Conservation (phyloP, 2,113 vertebrate species). For the Forbesichthys papilliferus region DNA sequence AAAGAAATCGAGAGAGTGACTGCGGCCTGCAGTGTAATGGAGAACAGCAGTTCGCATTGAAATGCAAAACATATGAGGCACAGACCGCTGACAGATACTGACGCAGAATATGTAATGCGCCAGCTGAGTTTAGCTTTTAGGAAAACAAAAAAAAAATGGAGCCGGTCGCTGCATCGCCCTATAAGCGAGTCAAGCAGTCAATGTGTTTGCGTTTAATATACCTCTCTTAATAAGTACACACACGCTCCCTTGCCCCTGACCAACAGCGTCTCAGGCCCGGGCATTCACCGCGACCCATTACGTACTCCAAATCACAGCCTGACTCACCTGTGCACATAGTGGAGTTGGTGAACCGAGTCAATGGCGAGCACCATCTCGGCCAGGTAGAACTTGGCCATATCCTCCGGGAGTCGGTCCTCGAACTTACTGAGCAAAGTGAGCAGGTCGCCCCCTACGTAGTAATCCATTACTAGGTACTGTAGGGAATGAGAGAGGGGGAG, state of each 20-base stretch:
- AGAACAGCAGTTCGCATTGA: not conserved
- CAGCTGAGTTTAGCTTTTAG: not conserved
- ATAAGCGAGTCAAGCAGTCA: not conserved
- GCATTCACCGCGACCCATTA: too few species aligned
- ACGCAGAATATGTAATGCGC: not conserved
- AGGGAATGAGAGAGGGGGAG: constrained; percentile 16
- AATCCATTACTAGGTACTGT: constrained; percentile 99
- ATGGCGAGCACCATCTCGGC: constrained; percentile 99
- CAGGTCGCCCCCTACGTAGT: constrained; percentile 97
- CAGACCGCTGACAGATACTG: not conserved
- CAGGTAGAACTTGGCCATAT: constrained; percentile 98
- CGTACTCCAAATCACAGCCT: too few species aligned
- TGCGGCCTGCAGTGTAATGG: not conserved
- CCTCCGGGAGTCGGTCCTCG: constrained; percentile 95
- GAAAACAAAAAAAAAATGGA: constrained; percentile 1
- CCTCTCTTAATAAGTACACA: not conserved
- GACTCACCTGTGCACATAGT: constrained; percentile 95
- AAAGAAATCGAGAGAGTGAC: not conserved
- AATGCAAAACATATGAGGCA: not conserved
- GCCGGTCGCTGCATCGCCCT: not conserved
- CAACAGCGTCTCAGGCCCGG: not conserved
- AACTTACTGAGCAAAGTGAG: constrained; percentile 98
- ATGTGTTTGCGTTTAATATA: too few species aligned
- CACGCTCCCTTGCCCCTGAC: not conserved
- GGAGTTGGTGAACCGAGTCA: constrained; percentile 96